A percentile compares a stretch with the other conserved stretches of the same genome.
These are phyloP conservation scores for Chaunax sp. DNA, from an alignment of 2,797 vertebrate species.

Conservation along the genomic window DNA sequence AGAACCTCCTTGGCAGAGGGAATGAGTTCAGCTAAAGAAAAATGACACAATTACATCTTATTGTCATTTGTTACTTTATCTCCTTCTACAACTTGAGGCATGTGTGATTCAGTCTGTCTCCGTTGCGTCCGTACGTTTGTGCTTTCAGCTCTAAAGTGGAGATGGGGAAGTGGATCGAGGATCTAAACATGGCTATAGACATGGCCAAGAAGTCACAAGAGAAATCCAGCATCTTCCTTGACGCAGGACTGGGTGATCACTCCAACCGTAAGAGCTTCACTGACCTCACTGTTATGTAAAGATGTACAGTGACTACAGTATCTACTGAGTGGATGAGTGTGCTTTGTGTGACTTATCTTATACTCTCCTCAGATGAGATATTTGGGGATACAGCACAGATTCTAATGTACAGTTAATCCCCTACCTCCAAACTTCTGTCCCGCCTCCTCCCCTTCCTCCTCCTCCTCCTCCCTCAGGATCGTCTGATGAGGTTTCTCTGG, in stretches of 20 bases:
- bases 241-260: constrained; percentile 74
- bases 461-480: constrained; percentile 80
- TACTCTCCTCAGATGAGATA: not conserved
- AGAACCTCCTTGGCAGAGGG: too few species aligned
- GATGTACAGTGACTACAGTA: too few species aligned
- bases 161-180: constrained; percentile 97
- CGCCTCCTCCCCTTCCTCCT: not conserved
- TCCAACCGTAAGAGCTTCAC: constrained; percentile 87
- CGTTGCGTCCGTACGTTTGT: constrained; percentile 21
- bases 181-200: constrained; percentile 91
- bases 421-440: constrained; percentile 50
- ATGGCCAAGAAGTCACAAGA: constrained; percentile 87
- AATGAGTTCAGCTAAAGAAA: too few species aligned
- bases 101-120: not conserved
- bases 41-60: too few species aligned
- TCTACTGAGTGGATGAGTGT: not conserved
- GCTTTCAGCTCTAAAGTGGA: constrained; percentile 89
- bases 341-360: not conserved
- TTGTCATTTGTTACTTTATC: too few species aligned
- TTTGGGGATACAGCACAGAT: not conserved
- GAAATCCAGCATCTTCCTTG: constrained; percentile 81
- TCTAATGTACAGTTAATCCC: constrained; percentile 44
- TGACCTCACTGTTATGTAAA: not conserved
- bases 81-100: too few species aligned
- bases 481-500: constrained; percentile 89